A percentile compares a stretch with the other conserved stretches of the same genome.
Conservation (phyloP, 1,140 invertebrate genomes). For the Acromyrmex echinatior region DNA sequence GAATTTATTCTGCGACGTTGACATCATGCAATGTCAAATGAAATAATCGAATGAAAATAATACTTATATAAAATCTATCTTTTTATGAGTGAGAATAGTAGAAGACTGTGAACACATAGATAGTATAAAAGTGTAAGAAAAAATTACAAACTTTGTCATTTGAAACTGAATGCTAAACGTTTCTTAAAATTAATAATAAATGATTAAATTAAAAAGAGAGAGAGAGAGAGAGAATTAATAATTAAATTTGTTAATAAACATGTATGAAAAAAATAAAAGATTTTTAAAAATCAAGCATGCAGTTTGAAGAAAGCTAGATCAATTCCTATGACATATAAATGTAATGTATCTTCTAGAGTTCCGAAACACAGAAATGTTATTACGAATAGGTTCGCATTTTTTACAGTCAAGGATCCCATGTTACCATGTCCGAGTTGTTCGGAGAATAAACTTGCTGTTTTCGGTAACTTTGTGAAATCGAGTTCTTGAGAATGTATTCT, state of each 20-base stretch:
- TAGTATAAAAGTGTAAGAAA: not conserved
- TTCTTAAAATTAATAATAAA: constrained; percentile 8
- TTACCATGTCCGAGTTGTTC: constrained; percentile 15
- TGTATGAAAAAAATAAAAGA: not conserved
- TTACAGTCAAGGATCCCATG: not conserved
- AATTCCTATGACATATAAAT: not conserved
- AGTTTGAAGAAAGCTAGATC: not conserved
- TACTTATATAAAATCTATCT: not conserved
- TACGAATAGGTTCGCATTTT: not conserved
- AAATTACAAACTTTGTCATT: not conserved
- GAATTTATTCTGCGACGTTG: constrained; percentile 8
- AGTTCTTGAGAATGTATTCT: constrained; percentile 33
- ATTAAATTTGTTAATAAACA: not conserved
- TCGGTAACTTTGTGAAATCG: constrained; percentile 40
- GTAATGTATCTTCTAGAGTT: not conserved
- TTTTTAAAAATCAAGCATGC: not conserved
- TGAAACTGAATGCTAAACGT: not conserved
- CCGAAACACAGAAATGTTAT: not conserved
- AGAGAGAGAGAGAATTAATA: not conserved
- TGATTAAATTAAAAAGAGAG: not conserved
- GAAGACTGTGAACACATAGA: not conserved
- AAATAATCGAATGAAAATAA: not conserved
- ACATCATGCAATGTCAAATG: constrained; percentile 12
- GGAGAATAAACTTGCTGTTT: constrained; percentile 9
- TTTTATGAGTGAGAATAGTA: not conserved